Percentiles rank a stretch among this genome's conserved stretches.
Conservation (phyloP, 2,113 vertebrate genomes). For the Etheostoma spectabile region DNA sequence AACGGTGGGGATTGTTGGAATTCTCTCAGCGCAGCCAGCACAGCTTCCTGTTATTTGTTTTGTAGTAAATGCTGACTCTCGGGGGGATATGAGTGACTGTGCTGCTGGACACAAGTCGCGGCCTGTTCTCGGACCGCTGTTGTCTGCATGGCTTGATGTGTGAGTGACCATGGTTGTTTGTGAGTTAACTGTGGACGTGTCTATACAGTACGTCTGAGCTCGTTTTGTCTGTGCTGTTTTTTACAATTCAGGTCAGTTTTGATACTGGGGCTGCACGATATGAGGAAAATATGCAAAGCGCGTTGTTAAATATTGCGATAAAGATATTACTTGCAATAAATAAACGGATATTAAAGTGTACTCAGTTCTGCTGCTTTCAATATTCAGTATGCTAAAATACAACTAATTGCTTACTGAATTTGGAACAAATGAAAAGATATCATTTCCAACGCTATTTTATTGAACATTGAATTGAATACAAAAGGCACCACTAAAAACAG, state of each 20-base stretch:
- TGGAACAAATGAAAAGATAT: too few relatives aligned
- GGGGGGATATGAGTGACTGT: slow-evolving; percentile 55
- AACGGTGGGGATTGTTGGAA: slow-evolving; percentile 70
- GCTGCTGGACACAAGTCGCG: slow-evolving; percentile 63
- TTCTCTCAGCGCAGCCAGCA: slow-evolving; percentile 47
- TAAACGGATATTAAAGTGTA: too few relatives aligned
- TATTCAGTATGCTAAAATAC: too few relatives aligned
- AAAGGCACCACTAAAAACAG: too few relatives aligned
- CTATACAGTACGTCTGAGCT: not conserved
- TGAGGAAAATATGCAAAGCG: too few relatives aligned
- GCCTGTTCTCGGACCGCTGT: slow-evolving; percentile 42
- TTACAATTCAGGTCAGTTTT: not conserved
- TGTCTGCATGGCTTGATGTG: slow-evolving; percentile 20
- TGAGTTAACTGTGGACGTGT: not conserved
- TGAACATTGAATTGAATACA: too few relatives aligned
- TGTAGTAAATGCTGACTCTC: slow-evolving; percentile 76
- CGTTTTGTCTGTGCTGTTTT: not conserved
- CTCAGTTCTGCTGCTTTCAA: too few relatives aligned
- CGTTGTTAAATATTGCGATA: too few relatives aligned
- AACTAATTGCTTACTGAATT: too few relatives aligned
- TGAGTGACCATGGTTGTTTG: not conserved
- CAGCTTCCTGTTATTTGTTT: slow-evolving; percentile 77
- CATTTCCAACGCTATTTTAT: too few relatives aligned
- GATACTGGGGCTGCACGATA: not conserved
- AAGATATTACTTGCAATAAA: too few relatives aligned